phyloP scores from a whole-genome alignment of 2,888 invertebrate species.

The Morinoia aosen region DNA sequence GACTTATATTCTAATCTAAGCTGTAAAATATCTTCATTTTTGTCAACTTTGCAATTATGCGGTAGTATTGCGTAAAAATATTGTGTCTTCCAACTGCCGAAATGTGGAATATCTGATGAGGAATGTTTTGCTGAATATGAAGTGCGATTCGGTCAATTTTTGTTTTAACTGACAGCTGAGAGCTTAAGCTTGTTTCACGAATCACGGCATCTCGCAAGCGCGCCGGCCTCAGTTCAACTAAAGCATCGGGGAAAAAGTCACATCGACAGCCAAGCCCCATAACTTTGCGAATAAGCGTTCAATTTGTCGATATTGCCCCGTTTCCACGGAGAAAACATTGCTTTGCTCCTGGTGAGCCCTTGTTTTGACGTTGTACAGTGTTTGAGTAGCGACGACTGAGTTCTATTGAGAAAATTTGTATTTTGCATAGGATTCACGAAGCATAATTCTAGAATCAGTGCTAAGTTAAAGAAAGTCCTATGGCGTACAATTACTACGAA shows the following conservation, averaged over 20 bases:
- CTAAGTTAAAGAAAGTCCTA: background rate
- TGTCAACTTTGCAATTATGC: background rate
- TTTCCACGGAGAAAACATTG: slow-evolving; percentile 28
- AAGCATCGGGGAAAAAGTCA: slow-evolving; percentile 16
- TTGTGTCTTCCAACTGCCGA: no score
- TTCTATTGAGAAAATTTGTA: background rate
- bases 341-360: background rate
- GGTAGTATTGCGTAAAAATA: no score
- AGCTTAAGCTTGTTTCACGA: background rate
- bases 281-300: slow-evolving; percentile 31
- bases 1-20: no score
- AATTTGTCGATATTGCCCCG: slow-evolving; percentile 34
- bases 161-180: background rate
- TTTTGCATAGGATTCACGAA: background rate
- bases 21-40: background rate
- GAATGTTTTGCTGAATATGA: background rate
- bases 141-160: background rate
- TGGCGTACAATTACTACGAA: background rate
- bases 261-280: slow-evolving; percentile 25
- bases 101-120: background rate
- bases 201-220: background rate
- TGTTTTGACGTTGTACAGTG: slow-evolving; percentile 16
- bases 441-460: background rate
- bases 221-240: background rate
- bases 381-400: background rate